Evolutionary conservation across 1,140 invertebrate genomes (phyloP), one percentile per base, ranked within the genome.

Genomic region (Pachyrhynchus sulphureomaculatus): DNA sequence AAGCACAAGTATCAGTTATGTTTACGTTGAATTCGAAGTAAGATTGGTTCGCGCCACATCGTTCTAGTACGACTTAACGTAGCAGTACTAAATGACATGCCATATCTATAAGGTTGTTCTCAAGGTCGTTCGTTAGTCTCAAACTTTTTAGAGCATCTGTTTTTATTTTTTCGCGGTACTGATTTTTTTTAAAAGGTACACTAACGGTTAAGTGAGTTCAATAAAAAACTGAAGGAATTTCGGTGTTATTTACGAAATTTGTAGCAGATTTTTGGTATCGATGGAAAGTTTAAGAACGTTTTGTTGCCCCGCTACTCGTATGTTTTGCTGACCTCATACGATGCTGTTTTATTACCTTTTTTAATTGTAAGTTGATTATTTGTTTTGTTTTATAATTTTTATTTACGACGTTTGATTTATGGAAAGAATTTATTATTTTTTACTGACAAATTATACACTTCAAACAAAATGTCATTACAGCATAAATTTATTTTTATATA

Each of bases 81-180:
- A n/a, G n/a, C n/a, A n/a, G n/a, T n/a, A 17, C 8, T 17, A 17
- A 42, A 20, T 42, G 39, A 18, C 29, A 54, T 15, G 48, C 10
- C 10, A 34, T 21, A 59, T 59, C 45, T 59, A 6, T 48, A 58
- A 58, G 45, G 55, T 62, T 66, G 64, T 62, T 55, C 62, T 45
- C 69, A 71, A 71, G 69, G 69, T 66, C 69, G 69, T 71, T 67
- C 49, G 44, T 56, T 65, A 65, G 62, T 55, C 60, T 47, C 34
- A 29, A 34, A 65, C 34, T 57, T 57, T 69, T 63, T 23, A 18
- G 10, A 21, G 18, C 21, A 48, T 51, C 48, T 34, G 34, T 47
- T 15, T n/a, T 53, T 24, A 33, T 47, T 63, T 61, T 66, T 62
- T 18, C 3, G 24, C 13, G 32, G 8, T 12, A 8, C 4, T 54